Evolutionary conservation across 2,113 vertebrate genomes (phyloP).

Genomic region (Vanacampus margaritifer): DNA sequence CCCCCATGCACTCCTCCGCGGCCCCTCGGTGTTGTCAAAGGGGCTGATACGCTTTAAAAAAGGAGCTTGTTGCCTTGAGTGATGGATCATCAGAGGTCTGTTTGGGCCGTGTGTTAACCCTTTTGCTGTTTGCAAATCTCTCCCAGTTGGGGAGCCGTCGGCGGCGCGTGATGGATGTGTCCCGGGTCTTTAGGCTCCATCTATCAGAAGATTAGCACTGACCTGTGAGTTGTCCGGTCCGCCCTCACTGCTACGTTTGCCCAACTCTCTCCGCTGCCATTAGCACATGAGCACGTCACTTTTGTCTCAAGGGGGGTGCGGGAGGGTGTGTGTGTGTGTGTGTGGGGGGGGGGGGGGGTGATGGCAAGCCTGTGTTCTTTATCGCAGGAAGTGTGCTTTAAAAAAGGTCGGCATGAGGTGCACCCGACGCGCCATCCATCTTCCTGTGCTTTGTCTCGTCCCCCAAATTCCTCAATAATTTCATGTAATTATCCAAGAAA

Average conservation of each 20-base stretch:
- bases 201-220: conserved; percentile 77
- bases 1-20: conserved; percentile 10
- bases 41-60: conserved; percentile 32
- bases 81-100: conserved; percentile 69
- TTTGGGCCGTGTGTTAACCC: conserved; percentile 64
- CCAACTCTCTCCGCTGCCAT: conserved; percentile 51
- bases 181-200: conserved; percentile 66
- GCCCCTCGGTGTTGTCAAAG: conserved; percentile 41
- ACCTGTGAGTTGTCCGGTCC: conserved; percentile 66
- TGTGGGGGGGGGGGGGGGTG: conserved; percentile 42
- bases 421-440: conserved; percentile 65
- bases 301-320: conserved; percentile 45
- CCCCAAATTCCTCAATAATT: conserved; percentile 56
- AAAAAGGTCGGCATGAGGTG: conserved; percentile 59
- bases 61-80: conserved; percentile 55
- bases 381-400: conserved; percentile 66
- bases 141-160: conserved; percentile 59
- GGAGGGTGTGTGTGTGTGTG: too few species aligned
- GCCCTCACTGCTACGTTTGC: conserved; percentile 64
- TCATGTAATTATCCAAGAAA: conserved; percentile 57
- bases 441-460: conserved; percentile 32
- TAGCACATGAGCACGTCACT: conserved; percentile 67
- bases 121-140: conserved; percentile 53
- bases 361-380: conserved; percentile 62
- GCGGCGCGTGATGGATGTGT: conserved; percentile 69